These are phyloP conservation scores for Remorina albescens DNA, from an alignment of 2,797 vertebrate species.

Conservation along the genomic window DNA sequence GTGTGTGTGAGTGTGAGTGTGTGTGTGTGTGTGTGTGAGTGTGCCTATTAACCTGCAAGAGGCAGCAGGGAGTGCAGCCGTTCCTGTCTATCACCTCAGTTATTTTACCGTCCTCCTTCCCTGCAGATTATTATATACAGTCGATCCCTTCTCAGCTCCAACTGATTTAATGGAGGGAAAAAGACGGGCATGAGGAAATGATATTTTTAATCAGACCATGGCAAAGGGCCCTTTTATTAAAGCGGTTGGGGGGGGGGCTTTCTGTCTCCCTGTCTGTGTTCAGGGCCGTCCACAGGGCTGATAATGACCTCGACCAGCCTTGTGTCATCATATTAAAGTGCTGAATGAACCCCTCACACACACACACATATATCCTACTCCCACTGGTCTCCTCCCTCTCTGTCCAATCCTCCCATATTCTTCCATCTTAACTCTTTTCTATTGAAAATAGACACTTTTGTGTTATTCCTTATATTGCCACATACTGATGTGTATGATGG, in stretches of 20 bases:
- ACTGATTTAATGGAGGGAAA: conserved; percentile 70
- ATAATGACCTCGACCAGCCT: conserved; percentile 70
- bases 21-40: conserved; percentile 3
- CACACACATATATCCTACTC: conserved; percentile 10
- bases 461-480: conserved; percentile 63
- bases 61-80: conserved; percentile 10
- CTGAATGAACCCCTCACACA: conserved; percentile 20
- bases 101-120: conserved; percentile 53
- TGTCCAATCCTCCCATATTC: conserved; percentile 40
- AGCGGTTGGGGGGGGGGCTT: no score
- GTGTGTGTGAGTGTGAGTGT: background rate
- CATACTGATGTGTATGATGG: conserved; percentile 23
- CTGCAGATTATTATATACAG: conserved; percentile 69
- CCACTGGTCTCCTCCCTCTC: conserved; percentile 5
- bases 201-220: conserved; percentile 83
- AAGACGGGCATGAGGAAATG: conserved; percentile 78
- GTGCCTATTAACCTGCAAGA: conserved; percentile 8
- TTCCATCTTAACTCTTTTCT: conserved; percentile 30
- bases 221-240: conserved; percentile 82
- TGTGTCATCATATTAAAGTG: conserved; percentile 79
- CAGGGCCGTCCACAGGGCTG: conserved; percentile 57
- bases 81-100: conserved; percentile 56
- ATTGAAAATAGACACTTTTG: conserved; percentile 58
- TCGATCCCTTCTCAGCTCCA: conserved; percentile 45
- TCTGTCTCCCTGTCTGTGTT: conserved; percentile 53